These are phyloP conservation scores for Procambarus clarkii DNA, from an alignment of 1,140 invertebrate genomes.

Conservation along the genomic window DNA sequence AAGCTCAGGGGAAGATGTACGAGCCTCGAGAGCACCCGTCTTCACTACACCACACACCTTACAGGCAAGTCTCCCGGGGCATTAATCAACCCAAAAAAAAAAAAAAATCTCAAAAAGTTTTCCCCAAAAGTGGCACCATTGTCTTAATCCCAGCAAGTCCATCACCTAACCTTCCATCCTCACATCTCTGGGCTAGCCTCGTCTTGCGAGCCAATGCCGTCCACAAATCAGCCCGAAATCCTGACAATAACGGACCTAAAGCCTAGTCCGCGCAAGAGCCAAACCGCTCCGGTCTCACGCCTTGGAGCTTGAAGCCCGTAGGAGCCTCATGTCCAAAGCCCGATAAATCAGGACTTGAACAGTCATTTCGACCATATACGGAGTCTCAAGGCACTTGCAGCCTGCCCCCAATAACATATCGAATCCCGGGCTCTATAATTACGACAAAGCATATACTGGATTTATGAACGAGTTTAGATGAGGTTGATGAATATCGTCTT, in stretches of 20 bases:
- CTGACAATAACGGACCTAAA: slow-evolving; percentile 23
- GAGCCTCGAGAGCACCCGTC: slow-evolving; percentile 8
- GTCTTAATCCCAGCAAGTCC: slow-evolving; percentile 50
- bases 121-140: slow-evolving; percentile 45
- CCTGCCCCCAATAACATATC: slow-evolving; percentile 70
- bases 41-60: too few species aligned
- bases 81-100: slow-evolving; percentile 22
- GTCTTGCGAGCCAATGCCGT: slow-evolving; percentile 40
- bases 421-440: slow-evolving; percentile 68
- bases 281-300: not conserved
- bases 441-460: slow-evolving; percentile 66
- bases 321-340: slow-evolving; percentile 43
- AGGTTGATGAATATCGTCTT: slow-evolving; percentile 69
- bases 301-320: not conserved
- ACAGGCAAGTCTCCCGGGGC: too few species aligned
- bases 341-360: slow-evolving; percentile 64
- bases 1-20: slow-evolving; percentile 14
- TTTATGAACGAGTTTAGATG: slow-evolving; percentile 67
- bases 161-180: slow-evolving; percentile 60
- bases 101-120: slow-evolving; percentile 43
- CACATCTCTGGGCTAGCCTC: slow-evolving; percentile 36
- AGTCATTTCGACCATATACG: slow-evolving; percentile 62
- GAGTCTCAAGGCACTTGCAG: slow-evolving; percentile 51
- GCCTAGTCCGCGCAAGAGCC: slow-evolving; percentile 25
- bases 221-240: not conserved